Evolutionary conservation across 2,113 vertebrate genomes (phyloP).

Genomic region (Psittacara wagleri): DNA sequence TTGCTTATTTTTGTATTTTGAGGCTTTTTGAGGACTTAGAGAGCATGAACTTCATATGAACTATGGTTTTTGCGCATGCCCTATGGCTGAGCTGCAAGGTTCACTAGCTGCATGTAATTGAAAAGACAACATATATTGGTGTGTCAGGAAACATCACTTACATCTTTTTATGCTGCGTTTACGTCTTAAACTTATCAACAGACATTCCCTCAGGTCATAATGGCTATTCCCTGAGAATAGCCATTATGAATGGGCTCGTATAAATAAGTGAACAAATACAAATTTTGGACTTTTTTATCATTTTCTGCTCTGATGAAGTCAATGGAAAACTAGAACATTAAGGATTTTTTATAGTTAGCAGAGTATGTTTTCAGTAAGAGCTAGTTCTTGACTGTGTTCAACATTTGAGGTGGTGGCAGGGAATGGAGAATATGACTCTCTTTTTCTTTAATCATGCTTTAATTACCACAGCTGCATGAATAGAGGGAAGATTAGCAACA

Average conservation of each 20-base stretch:
- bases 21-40: neutral
- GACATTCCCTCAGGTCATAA: neutral
- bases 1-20: neutral
- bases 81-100: neutral
- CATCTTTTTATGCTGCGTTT: conserved; percentile 5
- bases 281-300: neutral
- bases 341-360: neutral
- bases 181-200: neutral
- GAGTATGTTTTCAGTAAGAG: neutral
- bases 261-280: neutral
- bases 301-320: neutral
- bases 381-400: neutral
- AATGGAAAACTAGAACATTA: neutral
- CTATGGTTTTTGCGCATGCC: neutral
- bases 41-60: conserved; percentile 49
- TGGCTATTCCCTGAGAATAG: neutral
- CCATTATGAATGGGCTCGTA: neutral
- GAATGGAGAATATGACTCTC: neutral
- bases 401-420: neutral
- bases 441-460: neutral
- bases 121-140: conserved; percentile 33
- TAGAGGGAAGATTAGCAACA: neutral
- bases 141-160: conserved; percentile 25
- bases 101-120: neutral
- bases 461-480: neutral